Percentiles rank a stretch among this genome's conserved stretches.
These are phyloP conservation scores for Eufriesea mexicana DNA, from an alignment of 1,140 invertebrate genomes.

Conservation along the genomic window DNA sequence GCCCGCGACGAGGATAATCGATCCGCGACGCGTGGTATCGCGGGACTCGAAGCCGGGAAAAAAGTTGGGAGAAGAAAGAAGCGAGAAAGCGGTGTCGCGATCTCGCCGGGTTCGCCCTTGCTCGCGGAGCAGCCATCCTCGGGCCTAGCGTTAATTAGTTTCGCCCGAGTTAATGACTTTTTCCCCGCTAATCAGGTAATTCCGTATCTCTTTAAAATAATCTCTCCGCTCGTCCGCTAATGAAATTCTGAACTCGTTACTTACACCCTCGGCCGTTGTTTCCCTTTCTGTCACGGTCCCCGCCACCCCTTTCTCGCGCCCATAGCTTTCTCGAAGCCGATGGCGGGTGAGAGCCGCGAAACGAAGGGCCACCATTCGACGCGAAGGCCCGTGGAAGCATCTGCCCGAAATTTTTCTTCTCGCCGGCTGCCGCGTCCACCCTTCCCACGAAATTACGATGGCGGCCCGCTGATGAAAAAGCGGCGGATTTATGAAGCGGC, in stretches of 20 bases:
- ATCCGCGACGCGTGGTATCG: neutral
- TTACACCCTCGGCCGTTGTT: constrained; percentile 78
- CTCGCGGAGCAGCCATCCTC: constrained; percentile 50
- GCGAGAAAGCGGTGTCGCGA: constrained; percentile 35
- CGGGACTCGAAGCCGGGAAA: constrained; percentile 50
- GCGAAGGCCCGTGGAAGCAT: constrained; percentile 26
- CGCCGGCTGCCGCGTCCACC: neutral
- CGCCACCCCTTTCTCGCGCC: constrained; percentile 23
- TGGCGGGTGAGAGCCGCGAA: constrained; percentile 24
- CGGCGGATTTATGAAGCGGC: constrained; percentile 40
- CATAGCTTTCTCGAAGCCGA: constrained; percentile 28
- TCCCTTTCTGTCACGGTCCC: constrained; percentile 53
- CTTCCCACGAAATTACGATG: constrained; percentile 39
- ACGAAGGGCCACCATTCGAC: constrained; percentile 21
- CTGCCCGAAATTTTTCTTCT: constrained; percentile 56
- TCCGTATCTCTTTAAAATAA: constrained; percentile 83
- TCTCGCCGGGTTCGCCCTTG: constrained; percentile 31
- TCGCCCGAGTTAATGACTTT: constrained; percentile 83
- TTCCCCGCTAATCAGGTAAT: constrained; percentile 83
- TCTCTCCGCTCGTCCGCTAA: constrained; percentile 81
- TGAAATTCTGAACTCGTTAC: constrained; percentile 83
- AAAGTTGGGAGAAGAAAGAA: constrained; percentile 13
- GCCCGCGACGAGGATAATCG: constrained; percentile 18
- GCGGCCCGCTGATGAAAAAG: constrained; percentile 28
- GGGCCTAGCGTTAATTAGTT: constrained; percentile 81